A percentile compares a stretch with the other conserved stretches of the same genome.
phyloP scores from a whole-genome alignment of 92 coral and sea anemone genomes.

The Palythoa heliodiscus region DNA sequence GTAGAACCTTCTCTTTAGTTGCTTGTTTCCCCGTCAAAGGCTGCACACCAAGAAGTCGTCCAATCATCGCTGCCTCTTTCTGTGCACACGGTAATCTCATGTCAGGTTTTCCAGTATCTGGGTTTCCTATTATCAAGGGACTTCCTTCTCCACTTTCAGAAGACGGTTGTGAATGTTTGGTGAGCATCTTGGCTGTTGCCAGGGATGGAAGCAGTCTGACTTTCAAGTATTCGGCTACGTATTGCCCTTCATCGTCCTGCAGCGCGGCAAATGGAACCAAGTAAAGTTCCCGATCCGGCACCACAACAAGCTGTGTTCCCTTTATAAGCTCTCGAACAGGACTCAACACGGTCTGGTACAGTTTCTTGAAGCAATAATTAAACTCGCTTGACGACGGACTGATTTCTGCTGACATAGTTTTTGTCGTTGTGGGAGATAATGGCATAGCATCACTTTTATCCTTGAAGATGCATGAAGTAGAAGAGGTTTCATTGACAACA shows the following conservation, averaged over 20 bases:
- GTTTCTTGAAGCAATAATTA: not conserved
- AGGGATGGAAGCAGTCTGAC: slow-evolving; percentile 5
- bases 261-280: no score
- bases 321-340: no score
- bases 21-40: not conserved
- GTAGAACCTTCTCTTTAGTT: slow-evolving; percentile 39
- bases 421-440: not conserved
- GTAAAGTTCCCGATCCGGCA: no score
- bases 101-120: not conserved
- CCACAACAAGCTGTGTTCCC: no score
- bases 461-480: no score
- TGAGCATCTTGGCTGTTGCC: not conserved
- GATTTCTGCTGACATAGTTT: not conserved
- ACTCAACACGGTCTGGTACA: not conserved
- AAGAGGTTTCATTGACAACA: not conserved
- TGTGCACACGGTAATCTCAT: not conserved
- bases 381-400: not conserved
- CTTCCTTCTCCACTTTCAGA: not conserved
- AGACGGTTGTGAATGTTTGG: not conserved
- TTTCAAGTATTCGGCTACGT: not conserved
- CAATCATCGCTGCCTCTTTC: not conserved
- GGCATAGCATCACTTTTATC: not conserved
- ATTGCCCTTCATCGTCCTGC: no score
- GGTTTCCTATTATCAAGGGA: slow-evolving; percentile 3
- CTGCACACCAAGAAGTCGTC: not conserved